Base-by-base conservation (phyloP, 2,888 invertebrate species). In the Hyposoter dolosus region DNA sequence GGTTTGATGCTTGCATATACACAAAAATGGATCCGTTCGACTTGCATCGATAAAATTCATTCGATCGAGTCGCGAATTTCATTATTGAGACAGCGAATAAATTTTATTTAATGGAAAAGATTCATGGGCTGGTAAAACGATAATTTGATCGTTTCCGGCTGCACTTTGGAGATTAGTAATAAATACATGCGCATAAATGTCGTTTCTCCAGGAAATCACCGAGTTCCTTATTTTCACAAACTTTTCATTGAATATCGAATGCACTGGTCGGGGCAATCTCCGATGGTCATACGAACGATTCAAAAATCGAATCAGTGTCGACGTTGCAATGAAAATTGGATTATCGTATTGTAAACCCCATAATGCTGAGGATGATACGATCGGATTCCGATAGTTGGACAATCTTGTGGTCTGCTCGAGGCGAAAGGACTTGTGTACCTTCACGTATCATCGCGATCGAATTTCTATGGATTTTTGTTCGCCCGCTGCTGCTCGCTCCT, bases 371-470 rank as follows among this genome's bases (percentile, higher is more conserved):
- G 68, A 68, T 23, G 43, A 68, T 68, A 15, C 43, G 15, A 68
- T 68, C 19, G 68, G 68, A 68, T 68, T 68, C 23, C 68, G 43
- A 68, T 68, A 68, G 40, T 40, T 68, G 43, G 35, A 43, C 43
- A 68, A 68, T 68, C 43, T 68, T 68, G 68, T 43, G 68, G 23
- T 12, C 56, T 28, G 19, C 68, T 19, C 17, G 40, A 68, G 19
- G 19, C 68, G 43, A 45, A 15, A 15, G 23, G 43, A 12, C 15
- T 68, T 2, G 43, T 43, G 23, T 15, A 15, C 12, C 15, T 60
- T 19, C 56, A 19, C 40, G 23, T 19, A 43, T 43, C 19, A 68
- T 68, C 43, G 40, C 68, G 19, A 68, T 43, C 68, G 43, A 43
- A 68, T 68, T 68, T 43, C 68, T 43, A 43, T 45, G 68, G 35